phyloP scores from a whole-genome alignment of 2,113 vertebrate genomes.

The Stomatorhinus ivindoensis region DNA sequence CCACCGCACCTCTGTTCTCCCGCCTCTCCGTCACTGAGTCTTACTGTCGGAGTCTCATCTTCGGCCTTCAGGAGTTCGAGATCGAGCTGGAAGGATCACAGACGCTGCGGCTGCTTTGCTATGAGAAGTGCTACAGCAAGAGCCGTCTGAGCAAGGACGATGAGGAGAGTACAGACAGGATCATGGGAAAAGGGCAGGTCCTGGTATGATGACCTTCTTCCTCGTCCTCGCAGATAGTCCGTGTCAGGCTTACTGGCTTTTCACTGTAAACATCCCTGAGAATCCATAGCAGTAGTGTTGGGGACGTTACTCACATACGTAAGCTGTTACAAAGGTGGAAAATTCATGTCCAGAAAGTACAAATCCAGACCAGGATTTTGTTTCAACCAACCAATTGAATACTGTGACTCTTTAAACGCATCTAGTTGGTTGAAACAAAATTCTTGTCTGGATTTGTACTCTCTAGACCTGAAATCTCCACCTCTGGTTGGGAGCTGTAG shows the following conservation, averaged over 20 bases:
- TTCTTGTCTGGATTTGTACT: too few relatives aligned
- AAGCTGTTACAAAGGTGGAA: not conserved
- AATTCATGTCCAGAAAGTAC: not conserved
- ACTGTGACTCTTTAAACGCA: too few relatives aligned
- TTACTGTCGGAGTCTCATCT: not conserved
- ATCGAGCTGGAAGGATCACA: slow-evolving; percentile 97
- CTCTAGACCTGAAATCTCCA: not conserved
- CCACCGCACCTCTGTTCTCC: not conserved
- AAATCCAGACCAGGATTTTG: not conserved
- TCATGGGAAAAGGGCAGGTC: slow-evolving; percentile 91
- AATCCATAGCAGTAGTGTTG: not conserved
- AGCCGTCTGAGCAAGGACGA: slow-evolving; percentile 82
- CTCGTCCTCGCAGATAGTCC: not conserved
- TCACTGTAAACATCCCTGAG: not conserved
- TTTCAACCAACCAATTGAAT: not conserved
- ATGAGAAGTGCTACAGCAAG: slow-evolving; percentile 91
- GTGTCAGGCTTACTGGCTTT: not conserved
- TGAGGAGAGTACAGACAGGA: slow-evolving; percentile 75
- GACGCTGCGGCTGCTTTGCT: slow-evolving; percentile 87
- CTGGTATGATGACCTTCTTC: slow-evolving; percentile 55
- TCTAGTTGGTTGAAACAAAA: too few relatives aligned
- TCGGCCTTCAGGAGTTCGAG: slow-evolving; percentile 80
- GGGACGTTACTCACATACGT: not conserved
- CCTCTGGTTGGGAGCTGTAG: not conserved
- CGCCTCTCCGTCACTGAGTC: not conserved